A percentile compares a stretch with the other conserved stretches of the same genome.
Conservation (phyloP, 2,797 vertebrate genomes). For the Danio kyathit region DNA sequence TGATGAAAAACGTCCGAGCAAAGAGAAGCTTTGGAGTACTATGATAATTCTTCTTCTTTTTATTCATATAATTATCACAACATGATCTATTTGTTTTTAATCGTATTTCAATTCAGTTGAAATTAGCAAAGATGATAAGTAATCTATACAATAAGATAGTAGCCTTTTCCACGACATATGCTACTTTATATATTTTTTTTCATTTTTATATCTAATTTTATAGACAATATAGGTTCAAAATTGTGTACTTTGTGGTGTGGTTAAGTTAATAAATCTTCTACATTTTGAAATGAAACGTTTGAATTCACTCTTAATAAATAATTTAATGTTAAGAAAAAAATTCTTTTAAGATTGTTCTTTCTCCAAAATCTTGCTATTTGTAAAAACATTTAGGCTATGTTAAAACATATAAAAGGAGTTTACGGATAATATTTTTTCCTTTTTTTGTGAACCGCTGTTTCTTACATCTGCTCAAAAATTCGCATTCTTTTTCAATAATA, state of each 20-base stretch:
- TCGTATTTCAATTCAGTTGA: neutral
- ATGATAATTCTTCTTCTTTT: neutral
- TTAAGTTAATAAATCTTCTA: neutral
- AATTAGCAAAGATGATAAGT: neutral
- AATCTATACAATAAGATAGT: neutral
- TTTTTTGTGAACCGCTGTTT: neutral
- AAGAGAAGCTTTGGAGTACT: neutral
- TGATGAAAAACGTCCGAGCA: constrained; percentile 27
- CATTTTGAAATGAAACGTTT: neutral
- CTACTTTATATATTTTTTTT: no score
- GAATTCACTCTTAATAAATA: no score
- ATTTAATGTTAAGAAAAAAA: no score
- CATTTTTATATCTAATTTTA: no score
- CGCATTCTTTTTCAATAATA: neutral
- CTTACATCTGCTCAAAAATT: neutral
- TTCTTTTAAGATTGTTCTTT: no score
- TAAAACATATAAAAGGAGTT: no score
- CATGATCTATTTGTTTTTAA: neutral
- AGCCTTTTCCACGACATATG: neutral
- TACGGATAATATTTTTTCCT: neutral
- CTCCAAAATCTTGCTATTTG: no score
- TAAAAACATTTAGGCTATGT: no score
- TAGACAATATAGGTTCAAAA: neutral
- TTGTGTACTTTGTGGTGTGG: neutral
- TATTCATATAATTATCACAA: constrained; percentile 7